phyloP scores from a whole-genome alignment of 2,113 vertebrate species.

The Etheostoma spectabile region DNA sequence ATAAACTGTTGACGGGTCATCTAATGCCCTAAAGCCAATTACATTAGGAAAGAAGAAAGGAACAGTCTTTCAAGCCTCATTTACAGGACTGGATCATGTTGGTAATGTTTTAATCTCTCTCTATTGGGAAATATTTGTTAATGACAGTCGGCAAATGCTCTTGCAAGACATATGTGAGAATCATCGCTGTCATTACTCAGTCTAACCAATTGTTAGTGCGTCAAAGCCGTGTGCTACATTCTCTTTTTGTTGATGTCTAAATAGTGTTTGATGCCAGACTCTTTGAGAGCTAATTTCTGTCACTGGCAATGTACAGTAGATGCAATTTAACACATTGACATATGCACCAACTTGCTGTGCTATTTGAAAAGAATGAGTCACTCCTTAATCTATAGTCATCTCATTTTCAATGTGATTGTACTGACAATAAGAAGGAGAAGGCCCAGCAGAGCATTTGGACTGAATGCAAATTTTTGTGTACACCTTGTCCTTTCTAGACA shows the following conservation, averaged over 20 bases:
- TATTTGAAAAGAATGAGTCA: constrained; percentile 22
- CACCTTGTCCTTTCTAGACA: constrained; percentile 46
- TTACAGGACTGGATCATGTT: constrained; percentile 45
- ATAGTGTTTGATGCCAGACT: constrained; percentile 25
- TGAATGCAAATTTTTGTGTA: constrained; percentile 47
- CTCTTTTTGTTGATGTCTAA: constrained; percentile 29
- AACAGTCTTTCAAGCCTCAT: constrained; percentile 64
- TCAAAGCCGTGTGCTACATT: constrained; percentile 20
- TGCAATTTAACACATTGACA: constrained; percentile 22
- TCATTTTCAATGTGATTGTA: constrained; percentile 40
- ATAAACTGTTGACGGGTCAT: constrained; percentile 65
- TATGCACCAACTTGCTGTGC: not conserved
- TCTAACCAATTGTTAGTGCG: constrained; percentile 6
- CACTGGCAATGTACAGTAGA: constrained; percentile 2
- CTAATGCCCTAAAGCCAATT: constrained; percentile 60
- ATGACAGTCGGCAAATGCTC: constrained; percentile 31
- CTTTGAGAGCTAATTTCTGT: constrained; percentile 8
- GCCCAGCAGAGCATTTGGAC: constrained; percentile 13
- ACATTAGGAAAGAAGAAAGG: constrained; percentile 48
- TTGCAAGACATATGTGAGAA: constrained; percentile 31
- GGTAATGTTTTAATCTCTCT: constrained; percentile 57
- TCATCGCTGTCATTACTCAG: constrained; percentile 33
- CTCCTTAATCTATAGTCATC: constrained; percentile 30
- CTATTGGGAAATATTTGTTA: constrained; percentile 36
- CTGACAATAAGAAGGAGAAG: constrained; percentile 32